These are phyloP conservation scores for Echinops telfairi DNA, from an alignment of 2,113 vertebrate species.

Conservation along the genomic window DNA sequence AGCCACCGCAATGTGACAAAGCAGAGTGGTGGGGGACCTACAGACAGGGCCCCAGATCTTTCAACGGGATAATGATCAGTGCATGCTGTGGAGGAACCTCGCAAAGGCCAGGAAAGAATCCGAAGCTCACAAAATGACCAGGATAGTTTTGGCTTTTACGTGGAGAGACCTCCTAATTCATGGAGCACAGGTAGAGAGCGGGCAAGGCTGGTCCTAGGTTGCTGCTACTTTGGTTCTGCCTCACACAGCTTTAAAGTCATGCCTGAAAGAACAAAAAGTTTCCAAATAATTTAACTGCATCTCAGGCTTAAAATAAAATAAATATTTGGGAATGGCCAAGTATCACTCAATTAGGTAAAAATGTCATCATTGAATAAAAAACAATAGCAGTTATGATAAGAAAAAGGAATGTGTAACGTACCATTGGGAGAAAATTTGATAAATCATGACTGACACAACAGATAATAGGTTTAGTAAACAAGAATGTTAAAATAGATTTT, in stretches of 20 bases:
- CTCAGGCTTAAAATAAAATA: constrained; percentile 10
- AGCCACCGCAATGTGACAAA: no score
- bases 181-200: background rate
- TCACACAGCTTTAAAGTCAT: background rate
- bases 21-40: background rate
- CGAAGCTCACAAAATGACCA: background rate
- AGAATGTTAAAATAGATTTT: background rate
- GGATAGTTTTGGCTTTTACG: background rate
- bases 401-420: background rate
- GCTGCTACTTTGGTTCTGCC: background rate
- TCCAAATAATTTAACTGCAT: background rate
- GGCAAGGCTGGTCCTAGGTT: background rate
- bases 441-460: background rate
- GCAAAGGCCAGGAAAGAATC: background rate
- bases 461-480: background rate
- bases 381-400: no score
- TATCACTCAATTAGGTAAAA: background rate
- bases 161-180: background rate
- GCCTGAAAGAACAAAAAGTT: background rate
- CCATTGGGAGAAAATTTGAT: constrained; percentile 35
- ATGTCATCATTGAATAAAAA: background rate
- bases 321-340: background rate
- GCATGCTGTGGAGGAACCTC: background rate
- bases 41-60: background rate
- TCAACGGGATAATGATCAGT: background rate